Evolutionary conservation across 1,140 invertebrate genomes (phyloP), one percentile per base, ranked within the genome.

Genomic region (Nymphalis io): DNA sequence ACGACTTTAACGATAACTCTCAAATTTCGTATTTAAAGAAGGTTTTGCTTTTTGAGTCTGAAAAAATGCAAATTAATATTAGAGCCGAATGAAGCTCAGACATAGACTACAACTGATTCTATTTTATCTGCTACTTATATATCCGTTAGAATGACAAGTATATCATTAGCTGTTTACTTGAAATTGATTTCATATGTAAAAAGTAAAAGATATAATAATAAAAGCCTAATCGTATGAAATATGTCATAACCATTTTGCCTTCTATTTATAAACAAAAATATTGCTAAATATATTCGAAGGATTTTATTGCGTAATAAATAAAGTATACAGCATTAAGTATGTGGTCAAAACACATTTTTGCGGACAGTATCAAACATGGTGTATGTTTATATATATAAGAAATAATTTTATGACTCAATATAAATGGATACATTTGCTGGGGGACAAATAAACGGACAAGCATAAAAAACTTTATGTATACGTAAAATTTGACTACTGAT

Each of bases 261-360:
- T 42, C 40, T 15, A 11, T 42, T 42, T 42, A 42, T 3, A 13
- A 15, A 15, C 42, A 46, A n/a, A 3, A 16, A 46, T 44, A 44
- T 4, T 15, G 42, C 42, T 44, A 1, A n/a, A 15, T 46, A 46
- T n/a, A n/a, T 46, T 5, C 15, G 5, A 11, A 42, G 5, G 8
- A 46, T 46, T 46, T 46, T 46, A 46, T 46, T n/a, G n/a, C 42
- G n/a, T 6, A 20, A 2, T 8, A 18, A 51, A 18, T 20, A 20
- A 51, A 51, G 11, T 20, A 48, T 48, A 48, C 46, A 20, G 20
- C 4, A 51, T 51, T 51, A 16, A n/a, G 15, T 27, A 15, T 33
- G 51, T 55, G 51, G 51, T 55, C 51, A 55, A 55, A 23, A 55
- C 51, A 55, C 3, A 33, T 51, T 51, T 51, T 21, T 33, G 51